Percentiles rank a stretch among this genome's conserved stretches.
Evolutionary conservation across 2,888 invertebrate species (phyloP).

Genomic region (Sesia apiformis): DNA sequence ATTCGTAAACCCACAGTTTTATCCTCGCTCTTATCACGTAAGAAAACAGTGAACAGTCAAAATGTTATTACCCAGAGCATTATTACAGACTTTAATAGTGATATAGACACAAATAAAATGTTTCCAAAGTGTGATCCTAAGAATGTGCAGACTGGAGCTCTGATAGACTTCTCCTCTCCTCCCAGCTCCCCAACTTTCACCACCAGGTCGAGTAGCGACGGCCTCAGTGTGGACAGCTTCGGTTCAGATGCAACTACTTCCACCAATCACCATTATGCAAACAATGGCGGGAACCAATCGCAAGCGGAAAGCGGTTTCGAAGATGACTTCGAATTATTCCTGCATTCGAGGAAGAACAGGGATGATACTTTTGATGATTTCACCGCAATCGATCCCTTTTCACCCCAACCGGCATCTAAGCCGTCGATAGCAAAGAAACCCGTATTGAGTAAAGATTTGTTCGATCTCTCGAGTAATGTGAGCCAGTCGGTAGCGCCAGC

Average conservation of each 20-base stretch:
- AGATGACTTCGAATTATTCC: slow-evolving; percentile 84
- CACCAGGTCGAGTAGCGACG: slow-evolving; percentile 83
- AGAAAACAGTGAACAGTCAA: slow-evolving; percentile 29
- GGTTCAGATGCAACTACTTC: slow-evolving; percentile 81
- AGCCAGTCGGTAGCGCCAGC: slow-evolving; percentile 53
- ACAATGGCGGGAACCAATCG: slow-evolving; percentile 78
- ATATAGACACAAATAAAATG: slow-evolving; percentile 47
- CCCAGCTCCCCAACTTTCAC: slow-evolving; percentile 85
- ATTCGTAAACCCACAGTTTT: slow-evolving; percentile 64
- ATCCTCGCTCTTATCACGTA: slow-evolving; percentile 51
- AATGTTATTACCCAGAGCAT: slow-evolving; percentile 20
- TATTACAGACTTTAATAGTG: slow-evolving; percentile 33
- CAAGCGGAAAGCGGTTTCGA: slow-evolving; percentile 88
- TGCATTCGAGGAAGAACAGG: slow-evolving; percentile 59
- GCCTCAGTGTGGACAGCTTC: slow-evolving; percentile 83
- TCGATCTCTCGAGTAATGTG: slow-evolving; percentile 74
- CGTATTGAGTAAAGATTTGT: slow-evolving; percentile 76
- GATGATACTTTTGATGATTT: slow-evolving; percentile 70
- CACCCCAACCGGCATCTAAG: slow-evolving; percentile 49
- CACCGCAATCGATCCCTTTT: slow-evolving; percentile 71
- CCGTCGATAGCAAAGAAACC: slow-evolving; percentile 64
- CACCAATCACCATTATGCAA: slow-evolving; percentile 66
- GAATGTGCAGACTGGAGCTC: slow-evolving; percentile 66
- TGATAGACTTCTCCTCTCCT: slow-evolving; percentile 82
- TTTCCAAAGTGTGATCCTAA: slow-evolving; percentile 65